Evolutionary conservation across 2,888 invertebrate species (phyloP).

Genomic region (Pollenia labialis): DNA sequence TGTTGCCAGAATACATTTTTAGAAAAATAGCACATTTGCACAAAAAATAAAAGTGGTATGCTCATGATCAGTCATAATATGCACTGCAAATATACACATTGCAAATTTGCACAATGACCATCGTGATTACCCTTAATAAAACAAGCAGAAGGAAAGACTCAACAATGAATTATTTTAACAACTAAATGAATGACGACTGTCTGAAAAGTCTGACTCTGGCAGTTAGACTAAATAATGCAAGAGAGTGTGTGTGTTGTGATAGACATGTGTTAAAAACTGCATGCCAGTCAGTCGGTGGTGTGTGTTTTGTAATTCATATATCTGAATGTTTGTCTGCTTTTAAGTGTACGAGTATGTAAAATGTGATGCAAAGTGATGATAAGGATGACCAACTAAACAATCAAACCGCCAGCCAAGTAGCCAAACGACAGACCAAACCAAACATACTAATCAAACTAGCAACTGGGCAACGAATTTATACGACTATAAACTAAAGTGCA

Average conservation of each 20-base stretch:
- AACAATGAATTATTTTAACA: conserved; percentile 55
- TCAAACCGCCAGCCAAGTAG: conserved; percentile 51
- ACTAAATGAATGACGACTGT: conserved; percentile 56
- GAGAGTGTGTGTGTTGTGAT: conserved; percentile 17
- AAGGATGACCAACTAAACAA: conserved; percentile 61
- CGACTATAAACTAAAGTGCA: conserved; percentile 55
- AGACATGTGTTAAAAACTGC: conserved; percentile 56
- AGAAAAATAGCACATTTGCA: too few species aligned
- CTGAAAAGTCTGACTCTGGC: conserved; percentile 31
- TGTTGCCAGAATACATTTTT: too few species aligned
- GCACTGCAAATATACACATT: too few species aligned
- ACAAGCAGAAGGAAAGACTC: not conserved
- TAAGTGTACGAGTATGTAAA: not conserved
- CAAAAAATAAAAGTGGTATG: too few species aligned
- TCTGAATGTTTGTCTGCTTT: not conserved
- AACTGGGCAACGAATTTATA: conserved; percentile 45
- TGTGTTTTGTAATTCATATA: not conserved
- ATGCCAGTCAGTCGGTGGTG: conserved; percentile 22
- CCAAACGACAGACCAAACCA: conserved; percentile 10
- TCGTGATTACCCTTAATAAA: too few species aligned
- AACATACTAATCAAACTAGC: conserved; percentile 42
- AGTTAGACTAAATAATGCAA: conserved; percentile 45
- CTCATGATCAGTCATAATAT: too few species aligned
- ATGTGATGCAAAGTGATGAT: conserved; percentile 57
- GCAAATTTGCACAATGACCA: too few species aligned